Base-by-base conservation (phyloP, 2,888 invertebrate species). In the Rapana venosa region DNA sequence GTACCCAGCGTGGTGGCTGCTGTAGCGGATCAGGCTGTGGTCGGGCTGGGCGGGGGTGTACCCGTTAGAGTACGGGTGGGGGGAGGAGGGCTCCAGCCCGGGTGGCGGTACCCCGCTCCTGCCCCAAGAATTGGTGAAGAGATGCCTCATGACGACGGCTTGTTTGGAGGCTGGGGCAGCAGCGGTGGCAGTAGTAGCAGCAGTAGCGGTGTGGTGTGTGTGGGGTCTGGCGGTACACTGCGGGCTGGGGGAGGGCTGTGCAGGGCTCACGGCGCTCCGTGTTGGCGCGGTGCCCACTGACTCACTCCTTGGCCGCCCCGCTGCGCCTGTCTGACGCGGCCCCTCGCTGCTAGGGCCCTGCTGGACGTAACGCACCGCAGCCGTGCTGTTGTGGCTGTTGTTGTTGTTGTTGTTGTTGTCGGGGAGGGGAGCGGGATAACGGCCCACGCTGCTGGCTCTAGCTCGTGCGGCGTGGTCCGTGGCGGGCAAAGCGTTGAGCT, bases 91-190 rank as follows among this genome's bases (percentile, higher is more conserved):
- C 32, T 47, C 11, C 13, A 61, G 22, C n/a, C 85, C 74, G 17
- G 90, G 90, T 20, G 90, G 90, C n/a, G 87, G 77, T 1, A 26
- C 30, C 58, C 58, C 84, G 58, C 47, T n/a, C 30, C 84, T n/a
- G 11, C 81, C 81, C 81, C 81, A 83, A 17, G 79, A 79, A 26
- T 36, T 47, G 81, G 81, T 83, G 81, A 83, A 83, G 81, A 83
- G 81, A 32, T 83, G 81, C 47, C 81, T 36, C 81, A 83, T 83
- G 47, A 83, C 30, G 8, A 83, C 81, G 81, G 36, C 81, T 22
- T 36, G 81, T 13, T 36, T 83, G 22, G 8, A 47, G 81, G 22
- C 6, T 0, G 22, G 8, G 47, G 47, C 47, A 5, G 47, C 4
- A 47, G 47, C 47, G 8, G 47, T 47, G 47, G 4, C 11, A 47